These are phyloP conservation scores for Trinorchestia longiramus DNA, from an alignment of 1,140 invertebrate genomes.

Conservation along the genomic window DNA sequence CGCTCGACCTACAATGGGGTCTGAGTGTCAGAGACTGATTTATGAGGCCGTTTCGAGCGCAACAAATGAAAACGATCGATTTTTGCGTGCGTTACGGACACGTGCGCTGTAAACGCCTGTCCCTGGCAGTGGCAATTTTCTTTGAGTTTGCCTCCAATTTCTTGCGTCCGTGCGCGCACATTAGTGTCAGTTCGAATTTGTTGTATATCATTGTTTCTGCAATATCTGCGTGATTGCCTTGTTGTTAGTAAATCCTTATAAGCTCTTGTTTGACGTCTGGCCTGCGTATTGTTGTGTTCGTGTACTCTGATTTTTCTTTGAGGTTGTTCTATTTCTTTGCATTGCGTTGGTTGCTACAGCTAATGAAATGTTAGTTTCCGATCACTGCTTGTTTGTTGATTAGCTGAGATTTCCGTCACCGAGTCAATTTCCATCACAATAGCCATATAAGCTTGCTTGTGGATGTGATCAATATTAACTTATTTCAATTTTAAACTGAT, in stretches of 20 bases:
- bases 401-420: too few relatives aligned
- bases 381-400: too few relatives aligned
- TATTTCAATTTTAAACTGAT: too few relatives aligned
- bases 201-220: not conserved
- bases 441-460: too few relatives aligned
- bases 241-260: not conserved
- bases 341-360: too few relatives aligned
- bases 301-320: too few relatives aligned
- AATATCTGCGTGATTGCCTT: not conserved
- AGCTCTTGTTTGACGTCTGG: not conserved
- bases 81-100: slow-evolving; percentile 6
- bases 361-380: too few relatives aligned
- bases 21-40: slow-evolving; percentile 2
- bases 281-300: not conserved
- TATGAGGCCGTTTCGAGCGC: slow-evolving; percentile 19
- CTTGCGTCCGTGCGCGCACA: not conserved
- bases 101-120: not conserved
- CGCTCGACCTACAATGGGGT: not conserved
- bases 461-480: too few relatives aligned
- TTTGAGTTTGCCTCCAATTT: not conserved
- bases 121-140: not conserved
- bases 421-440: too few relatives aligned
- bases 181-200: not conserved
- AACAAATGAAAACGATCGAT: slow-evolving; percentile 38
- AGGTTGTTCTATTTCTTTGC: too few relatives aligned